Conservation (phyloP, 2,888 invertebrate species). For the Scelioninae gen. 1 region DNA sequence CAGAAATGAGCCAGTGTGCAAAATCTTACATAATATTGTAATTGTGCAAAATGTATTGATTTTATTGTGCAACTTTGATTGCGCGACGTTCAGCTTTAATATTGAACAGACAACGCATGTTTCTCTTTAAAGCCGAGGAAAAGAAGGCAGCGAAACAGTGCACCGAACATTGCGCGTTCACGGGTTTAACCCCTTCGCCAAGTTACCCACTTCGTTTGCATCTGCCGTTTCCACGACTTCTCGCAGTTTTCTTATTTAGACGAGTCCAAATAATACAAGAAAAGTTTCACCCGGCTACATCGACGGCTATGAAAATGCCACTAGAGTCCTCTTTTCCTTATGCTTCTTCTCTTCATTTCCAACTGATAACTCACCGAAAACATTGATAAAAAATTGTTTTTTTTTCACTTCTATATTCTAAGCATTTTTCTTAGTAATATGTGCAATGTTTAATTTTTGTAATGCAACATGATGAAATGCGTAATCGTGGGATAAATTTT, state of each 20-base stretch:
- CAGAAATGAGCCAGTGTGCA: constrained; percentile 7
- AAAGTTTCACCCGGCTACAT: constrained; percentile 35
- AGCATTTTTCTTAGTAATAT: not conserved
- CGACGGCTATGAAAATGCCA: constrained; percentile 15
- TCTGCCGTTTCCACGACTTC: constrained; percentile 49
- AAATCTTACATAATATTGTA: constrained; percentile 15
- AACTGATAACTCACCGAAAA: too few relatives aligned
- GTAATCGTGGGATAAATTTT: too few relatives aligned
- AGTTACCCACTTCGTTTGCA: constrained; percentile 65
- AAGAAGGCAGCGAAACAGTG: constrained; percentile 32
- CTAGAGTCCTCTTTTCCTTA: not conserved
- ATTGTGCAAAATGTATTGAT: constrained; percentile 43
- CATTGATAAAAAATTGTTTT: too few relatives aligned
- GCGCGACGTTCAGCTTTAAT: constrained; percentile 38
- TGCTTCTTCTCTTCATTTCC: too few relatives aligned
- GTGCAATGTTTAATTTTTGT: constrained; percentile 3
- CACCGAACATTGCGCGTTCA: constrained; percentile 20
- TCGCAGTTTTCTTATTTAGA: constrained; percentile 54
- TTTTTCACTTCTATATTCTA: too few relatives aligned
- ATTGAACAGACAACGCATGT: constrained; percentile 23
- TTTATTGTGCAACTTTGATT: constrained; percentile 24
- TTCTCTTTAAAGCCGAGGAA: constrained; percentile 51
- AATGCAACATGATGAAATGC: not conserved
- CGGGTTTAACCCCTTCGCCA: constrained; percentile 51
- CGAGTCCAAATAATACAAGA: constrained; percentile 36